Percentiles rank a stretch among this genome's conserved stretches.
Evolutionary conservation across 92 coral and sea anemone species (phyloP).

Genomic region (Porites divaricata): DNA sequence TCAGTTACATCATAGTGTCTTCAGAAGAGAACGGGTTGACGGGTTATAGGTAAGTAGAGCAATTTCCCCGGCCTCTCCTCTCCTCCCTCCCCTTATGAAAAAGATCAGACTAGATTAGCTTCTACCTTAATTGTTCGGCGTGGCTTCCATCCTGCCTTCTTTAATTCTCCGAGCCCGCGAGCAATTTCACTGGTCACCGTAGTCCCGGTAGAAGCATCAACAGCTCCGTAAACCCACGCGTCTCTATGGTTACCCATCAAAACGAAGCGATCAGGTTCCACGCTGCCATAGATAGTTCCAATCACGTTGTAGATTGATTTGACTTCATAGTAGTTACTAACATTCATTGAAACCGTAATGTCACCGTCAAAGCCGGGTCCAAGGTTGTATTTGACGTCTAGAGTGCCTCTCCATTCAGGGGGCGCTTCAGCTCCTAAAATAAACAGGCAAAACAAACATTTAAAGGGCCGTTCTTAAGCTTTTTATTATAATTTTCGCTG

Average conservation of each 20-base stretch:
- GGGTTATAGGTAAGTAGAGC: no score
- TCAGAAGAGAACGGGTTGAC: no score
- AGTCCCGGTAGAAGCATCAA: constrained; percentile 87
- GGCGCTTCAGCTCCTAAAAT: constrained; percentile 71
- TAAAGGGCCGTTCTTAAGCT: not conserved
- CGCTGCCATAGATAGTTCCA: constrained; percentile 92
- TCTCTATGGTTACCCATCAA: constrained; percentile 94
- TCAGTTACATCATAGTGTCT: no score
- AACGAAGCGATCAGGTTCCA: constrained; percentile 93
- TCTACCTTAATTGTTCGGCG: constrained; percentile 80
- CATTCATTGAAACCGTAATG: constrained; percentile 59
- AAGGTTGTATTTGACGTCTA: constrained; percentile 64
- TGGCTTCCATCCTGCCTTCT: constrained; percentile 92
- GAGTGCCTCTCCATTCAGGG: constrained; percentile 65
- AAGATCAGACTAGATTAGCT: no score
- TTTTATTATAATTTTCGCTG: no score
- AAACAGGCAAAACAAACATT: not conserved
- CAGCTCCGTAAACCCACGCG: constrained; percentile 88
- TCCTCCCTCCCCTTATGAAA: no score
- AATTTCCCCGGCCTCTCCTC: no score
- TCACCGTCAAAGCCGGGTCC: constrained; percentile 68
- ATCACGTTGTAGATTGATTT: constrained; percentile 85
- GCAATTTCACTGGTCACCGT: constrained; percentile 80
- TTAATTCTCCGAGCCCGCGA: constrained; percentile 81
- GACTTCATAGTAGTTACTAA: constrained; percentile 65